A percentile compares a stretch with the other conserved stretches of the same genome.
Conservation (phyloP, 2,888 invertebrate species). For the Panorpa germanica region DNA sequence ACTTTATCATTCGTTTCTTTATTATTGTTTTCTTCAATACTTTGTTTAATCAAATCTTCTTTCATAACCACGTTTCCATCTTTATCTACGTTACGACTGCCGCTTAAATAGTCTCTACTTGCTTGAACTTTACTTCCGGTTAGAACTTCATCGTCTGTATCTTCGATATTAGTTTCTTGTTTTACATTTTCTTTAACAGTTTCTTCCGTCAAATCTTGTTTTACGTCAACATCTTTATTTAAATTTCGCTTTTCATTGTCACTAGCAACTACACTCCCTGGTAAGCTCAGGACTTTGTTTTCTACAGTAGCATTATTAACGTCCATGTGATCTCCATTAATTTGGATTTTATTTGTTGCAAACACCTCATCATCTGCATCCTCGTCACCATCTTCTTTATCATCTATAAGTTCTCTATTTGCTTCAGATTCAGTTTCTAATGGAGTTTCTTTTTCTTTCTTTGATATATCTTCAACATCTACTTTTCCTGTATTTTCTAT, state of each 20-base stretch:
- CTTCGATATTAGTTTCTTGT: constrained; percentile 1
- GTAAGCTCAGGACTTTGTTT: constrained; percentile 7
- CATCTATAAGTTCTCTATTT: not conserved
- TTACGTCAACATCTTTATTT: constrained; percentile 6
- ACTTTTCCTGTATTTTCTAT: not conserved
- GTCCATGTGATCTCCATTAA: not conserved
- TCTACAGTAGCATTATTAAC: not conserved
- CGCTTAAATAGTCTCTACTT: no score
- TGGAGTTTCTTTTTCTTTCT: constrained; percentile 1
- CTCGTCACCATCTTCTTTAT: not conserved
- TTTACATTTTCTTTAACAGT: constrained; percentile 3
- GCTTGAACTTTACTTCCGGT: not conserved
- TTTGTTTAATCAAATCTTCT: not conserved
- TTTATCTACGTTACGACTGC: no score
- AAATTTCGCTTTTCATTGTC: constrained; percentile 7
- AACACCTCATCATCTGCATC: not conserved
- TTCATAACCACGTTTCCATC: not conserved
- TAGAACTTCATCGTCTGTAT: constrained; percentile 2
- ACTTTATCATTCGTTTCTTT: constrained; percentile 10
- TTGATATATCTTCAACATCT: constrained; percentile 1
- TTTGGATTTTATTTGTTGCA: not conserved
- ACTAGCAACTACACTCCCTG: constrained; percentile 1
- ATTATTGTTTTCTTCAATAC: not conserved
- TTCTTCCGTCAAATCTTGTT: constrained; percentile 7
- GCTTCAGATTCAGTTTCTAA: not conserved